These are phyloP conservation scores for Malaclemys terrapin DNA, from an alignment of 2,113 vertebrate genomes.

Conservation along the genomic window DNA sequence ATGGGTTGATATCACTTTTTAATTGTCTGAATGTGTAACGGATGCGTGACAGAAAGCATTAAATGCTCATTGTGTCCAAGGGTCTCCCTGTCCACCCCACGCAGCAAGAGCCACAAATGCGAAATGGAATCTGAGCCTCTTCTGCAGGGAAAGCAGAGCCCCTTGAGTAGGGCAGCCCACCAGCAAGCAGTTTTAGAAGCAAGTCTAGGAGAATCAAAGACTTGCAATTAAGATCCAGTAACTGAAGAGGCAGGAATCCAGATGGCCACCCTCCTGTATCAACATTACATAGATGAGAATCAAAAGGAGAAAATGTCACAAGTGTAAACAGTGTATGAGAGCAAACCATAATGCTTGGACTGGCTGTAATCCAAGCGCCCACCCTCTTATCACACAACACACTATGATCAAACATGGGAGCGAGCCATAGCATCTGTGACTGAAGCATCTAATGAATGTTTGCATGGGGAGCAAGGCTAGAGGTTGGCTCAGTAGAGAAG, in stretches of 20 bases:
- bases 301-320: constrained; percentile 68
- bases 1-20: not conserved
- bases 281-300: constrained; percentile 68
- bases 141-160: not conserved
- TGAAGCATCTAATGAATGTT: not conserved
- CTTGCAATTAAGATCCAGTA: constrained; percentile 13
- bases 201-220: not conserved
- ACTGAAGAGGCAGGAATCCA: constrained; percentile 66
- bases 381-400: constrained; percentile 52
- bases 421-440: not conserved
- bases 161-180: rapidly evolving
- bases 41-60: not conserved
- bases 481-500: not conserved
- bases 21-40: rapidly evolving
- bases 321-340: constrained; percentile 56
- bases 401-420: not conserved
- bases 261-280: constrained; percentile 71
- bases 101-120: not conserved
- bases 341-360: constrained; percentile 43
- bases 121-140: not conserved
- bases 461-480: not conserved
- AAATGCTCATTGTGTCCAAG: not conserved
- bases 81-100: not conserved
- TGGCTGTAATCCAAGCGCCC: constrained; percentile 61
- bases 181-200: not conserved